These are phyloP conservation scores for Coptodon rendalli DNA, from an alignment of 2,113 vertebrate genomes.

Conservation along the genomic window DNA sequence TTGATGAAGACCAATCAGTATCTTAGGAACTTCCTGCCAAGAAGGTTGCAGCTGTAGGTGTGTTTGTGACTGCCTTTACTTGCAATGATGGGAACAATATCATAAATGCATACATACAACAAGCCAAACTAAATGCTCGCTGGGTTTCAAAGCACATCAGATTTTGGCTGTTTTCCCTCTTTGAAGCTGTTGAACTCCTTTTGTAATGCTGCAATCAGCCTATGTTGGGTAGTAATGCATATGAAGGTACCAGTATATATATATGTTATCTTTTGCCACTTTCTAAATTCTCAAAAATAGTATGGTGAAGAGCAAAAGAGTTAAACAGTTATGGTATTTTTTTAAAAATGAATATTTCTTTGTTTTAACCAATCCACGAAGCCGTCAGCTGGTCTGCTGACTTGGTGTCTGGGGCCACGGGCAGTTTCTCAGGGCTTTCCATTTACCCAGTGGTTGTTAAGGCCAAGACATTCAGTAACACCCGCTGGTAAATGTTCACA, in stretches of 20 bases:
- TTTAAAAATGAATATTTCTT: accelerated
- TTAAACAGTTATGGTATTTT: neutral
- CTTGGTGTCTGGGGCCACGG: neutral
- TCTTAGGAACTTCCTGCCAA: neutral
- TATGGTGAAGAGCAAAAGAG: neutral
- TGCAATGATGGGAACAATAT: neutral
- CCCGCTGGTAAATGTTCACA: neutral
- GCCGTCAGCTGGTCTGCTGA: neutral
- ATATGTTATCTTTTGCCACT: neutral
- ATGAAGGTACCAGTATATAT: neutral
- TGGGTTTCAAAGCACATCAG: neutral
- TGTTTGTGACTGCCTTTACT: neutral
- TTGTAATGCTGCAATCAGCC: neutral
- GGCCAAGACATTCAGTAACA: neutral
- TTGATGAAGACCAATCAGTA: neutral
- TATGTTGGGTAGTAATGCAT: neutral
- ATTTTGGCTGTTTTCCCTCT: neutral
- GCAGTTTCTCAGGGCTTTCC: neutral
- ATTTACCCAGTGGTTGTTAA: neutral
- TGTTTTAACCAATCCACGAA: neutral
- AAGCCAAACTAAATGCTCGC: neutral
- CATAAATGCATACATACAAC: neutral
- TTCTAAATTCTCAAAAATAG: neutral
- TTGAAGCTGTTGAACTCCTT: neutral
- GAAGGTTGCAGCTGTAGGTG: neutral